A percentile compares a stretch with the other conserved stretches of the same genome.
These are phyloP conservation scores for Crotalus horridus DNA, from an alignment of 2,113 vertebrate species.

Conservation along the genomic window DNA sequence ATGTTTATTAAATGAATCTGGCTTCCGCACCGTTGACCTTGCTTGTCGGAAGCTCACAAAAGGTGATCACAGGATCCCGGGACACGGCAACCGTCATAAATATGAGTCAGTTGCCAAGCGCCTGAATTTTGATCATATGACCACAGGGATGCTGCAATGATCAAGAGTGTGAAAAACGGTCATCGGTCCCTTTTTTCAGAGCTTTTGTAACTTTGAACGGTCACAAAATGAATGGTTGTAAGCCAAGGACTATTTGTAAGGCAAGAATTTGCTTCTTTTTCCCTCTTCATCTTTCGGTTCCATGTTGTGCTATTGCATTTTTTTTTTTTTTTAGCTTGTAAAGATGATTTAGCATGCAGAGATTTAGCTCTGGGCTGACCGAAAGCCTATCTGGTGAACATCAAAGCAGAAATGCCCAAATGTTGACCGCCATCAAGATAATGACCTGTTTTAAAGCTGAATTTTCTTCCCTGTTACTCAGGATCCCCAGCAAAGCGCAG, in stretches of 20 bases:
- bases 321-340: background rate
- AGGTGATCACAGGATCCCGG: no score
- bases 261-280: background rate
- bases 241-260: background rate
- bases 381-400: background rate
- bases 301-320: background rate
- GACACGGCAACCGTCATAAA: no score
- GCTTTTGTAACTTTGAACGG: background rate
- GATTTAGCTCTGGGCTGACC: background rate
- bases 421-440: background rate
- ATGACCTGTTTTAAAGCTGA: slow-evolving; percentile 63
- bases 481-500: slow-evolving; percentile 28
- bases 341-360: background rate
- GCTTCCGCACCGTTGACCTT: background rate
- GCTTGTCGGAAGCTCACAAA: no score
- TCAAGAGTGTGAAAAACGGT: background rate
- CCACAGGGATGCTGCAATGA: background rate
- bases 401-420: background rate
- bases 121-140: no score
- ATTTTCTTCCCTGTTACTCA: slow-evolving; percentile 44
- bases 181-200: background rate
- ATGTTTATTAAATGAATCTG: background rate
- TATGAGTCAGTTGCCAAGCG: no score
- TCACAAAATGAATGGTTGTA: background rate
- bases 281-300: background rate